Base-by-base conservation (phyloP, 2,113 vertebrate species). In the Oncorhynchus clarkii region DNA sequence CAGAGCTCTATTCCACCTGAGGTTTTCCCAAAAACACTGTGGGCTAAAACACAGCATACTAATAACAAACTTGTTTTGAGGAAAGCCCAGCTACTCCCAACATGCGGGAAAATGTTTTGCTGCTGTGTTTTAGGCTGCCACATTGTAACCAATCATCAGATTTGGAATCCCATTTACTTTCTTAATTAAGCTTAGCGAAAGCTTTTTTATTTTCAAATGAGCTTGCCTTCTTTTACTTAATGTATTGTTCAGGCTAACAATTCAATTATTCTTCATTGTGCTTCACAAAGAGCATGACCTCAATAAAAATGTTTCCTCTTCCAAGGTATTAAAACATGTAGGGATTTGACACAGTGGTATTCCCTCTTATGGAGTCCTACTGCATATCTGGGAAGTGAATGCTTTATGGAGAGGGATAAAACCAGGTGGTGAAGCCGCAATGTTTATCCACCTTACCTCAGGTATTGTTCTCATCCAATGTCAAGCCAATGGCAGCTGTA, bases 131-230 rank as follows among this genome's bases (percentile, higher is more conserved):
- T 54, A 54, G 62, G 22, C 22, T 65, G 24, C 22, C 14, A 4
- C 26, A 65, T 3, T 7, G 9, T 13, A 9, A 65, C 20, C 60
- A 22, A 24, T 64, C n/a, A n/a, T 62, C 20, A 22, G 20, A 11
- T 65, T 73, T 78, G 2, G 18, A 78, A 65, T 69, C 67, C 22
- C 67, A 59, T 78, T 59, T 66, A 45, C 72, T 78, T 76, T 73
- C 72, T 81, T 79, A 82, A 84, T 84, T 64, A 78, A 12, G 74
- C 31, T 70, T 62, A 65, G 27, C 45, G 66, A 45, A 12, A 71
- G 57, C 54, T 49, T 72, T 72, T 34, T 39, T 57, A 64, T 73
- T 29, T 64, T 34, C 11, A 3, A 60, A 73, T 73, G 71, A 39
- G 71, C 57, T 73, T 39, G 71, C 57, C 22, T 45, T 22, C 29